phyloP scores from a whole-genome alignment of 2,797 vertebrate species.

The Simalia tracyae region DNA sequence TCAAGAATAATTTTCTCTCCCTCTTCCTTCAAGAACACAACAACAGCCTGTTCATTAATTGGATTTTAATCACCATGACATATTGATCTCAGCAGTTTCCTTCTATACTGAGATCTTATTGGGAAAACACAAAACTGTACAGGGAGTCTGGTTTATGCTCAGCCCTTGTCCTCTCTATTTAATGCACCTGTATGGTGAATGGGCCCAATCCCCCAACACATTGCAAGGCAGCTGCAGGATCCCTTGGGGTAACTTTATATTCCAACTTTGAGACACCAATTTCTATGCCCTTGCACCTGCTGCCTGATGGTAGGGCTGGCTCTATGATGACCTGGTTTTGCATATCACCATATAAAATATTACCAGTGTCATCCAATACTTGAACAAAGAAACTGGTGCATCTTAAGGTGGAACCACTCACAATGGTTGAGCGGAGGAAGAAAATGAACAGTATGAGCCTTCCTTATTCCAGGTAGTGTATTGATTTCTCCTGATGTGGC shows the following conservation, averaged over 20 bases:
- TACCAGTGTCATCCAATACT: neutral
- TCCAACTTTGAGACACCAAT: neutral
- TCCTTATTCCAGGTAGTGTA: neutral
- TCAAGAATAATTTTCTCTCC: slow-evolving; percentile 41
- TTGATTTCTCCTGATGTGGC: neutral
- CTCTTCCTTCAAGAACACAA: neutral
- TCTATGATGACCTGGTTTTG: too few species aligned
- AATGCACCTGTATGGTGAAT: neutral
- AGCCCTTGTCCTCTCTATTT: neutral
- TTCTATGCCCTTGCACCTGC: neutral
- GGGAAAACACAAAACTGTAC: neutral
- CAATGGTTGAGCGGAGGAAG: neutral
- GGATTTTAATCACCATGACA: neutral
- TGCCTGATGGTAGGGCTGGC: neutral
- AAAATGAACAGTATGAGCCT: neutral
- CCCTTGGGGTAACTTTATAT: neutral
- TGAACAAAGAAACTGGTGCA: neutral
- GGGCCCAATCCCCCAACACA: neutral
- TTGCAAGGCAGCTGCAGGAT: neutral
- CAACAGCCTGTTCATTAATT: rapidly evolving
- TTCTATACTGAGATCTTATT: neutral
- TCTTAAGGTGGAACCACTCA: neutral
- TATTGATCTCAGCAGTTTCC: neutral
- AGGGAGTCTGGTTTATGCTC: neutral
- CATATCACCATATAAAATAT: neutral